Evolutionary conservation across 2,113 vertebrate species (phyloP), one percentile per base, ranked within the genome.

Genomic region (Phyllostomus discolor): DNA sequence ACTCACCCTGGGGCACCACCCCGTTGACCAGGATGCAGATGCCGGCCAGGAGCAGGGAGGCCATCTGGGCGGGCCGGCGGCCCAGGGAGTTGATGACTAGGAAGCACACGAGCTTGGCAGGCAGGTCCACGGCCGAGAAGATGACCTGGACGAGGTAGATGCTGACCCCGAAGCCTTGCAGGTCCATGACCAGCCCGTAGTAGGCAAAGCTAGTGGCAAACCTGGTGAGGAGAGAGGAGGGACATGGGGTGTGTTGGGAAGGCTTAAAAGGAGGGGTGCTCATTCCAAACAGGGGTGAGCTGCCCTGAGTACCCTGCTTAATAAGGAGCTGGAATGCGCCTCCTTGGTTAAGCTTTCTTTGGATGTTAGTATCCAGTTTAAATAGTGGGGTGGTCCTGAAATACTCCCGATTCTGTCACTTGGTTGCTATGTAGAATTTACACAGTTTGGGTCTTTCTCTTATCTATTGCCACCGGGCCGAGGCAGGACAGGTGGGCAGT

Each of bases 141-240:
- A 99, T 99, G 78, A 99, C 96, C 98, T 99, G 99, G 91, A 99
- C 99, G 72, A 99, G 98, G 98, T 99, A 99, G 95, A 99, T 99
- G 98, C 98, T 99, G 91, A 99, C 99, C 1, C 99, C 99, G 0
- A 99, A 99, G 97, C 99, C 99, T 96, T 99, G 99, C 78, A 99
- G 98, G 87, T 99, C 99, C 99, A 99, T 99, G 20, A 99, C 99
- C 97, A 99, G 85, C 26, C 99, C 99, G 0, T 99, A 99, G 97
- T 99, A 99, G 1, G 99, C 99, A 97, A 99, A 99, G 62, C 99
- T 99, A 66, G 99, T 99, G 67, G 99, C 99, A 97, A 99, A 99
- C 99, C 98, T 99, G 95, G 64, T 26, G 50, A 52, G 73, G 26
- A 52, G n/a, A 52, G 14, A 15, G 3, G 33, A 82, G 26, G 43